phyloP scores from a whole-genome alignment of 1,140 invertebrate genomes.

The Oedothorax gibbosus region DNA sequence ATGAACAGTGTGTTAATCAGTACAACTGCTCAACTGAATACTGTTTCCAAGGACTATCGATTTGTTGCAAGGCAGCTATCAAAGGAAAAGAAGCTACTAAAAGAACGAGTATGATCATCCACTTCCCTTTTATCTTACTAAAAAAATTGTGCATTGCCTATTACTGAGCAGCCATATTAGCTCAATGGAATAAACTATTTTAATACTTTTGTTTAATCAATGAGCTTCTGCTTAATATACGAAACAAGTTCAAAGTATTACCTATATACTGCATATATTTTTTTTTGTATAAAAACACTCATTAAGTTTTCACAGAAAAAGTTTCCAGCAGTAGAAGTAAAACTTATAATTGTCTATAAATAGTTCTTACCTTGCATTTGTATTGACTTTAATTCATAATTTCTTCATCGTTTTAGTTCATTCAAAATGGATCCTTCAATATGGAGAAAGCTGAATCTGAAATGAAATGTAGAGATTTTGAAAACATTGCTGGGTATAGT shows the following conservation, averaged over 20 bases:
- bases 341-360: too few relatives aligned
- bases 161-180: too few relatives aligned
- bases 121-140: background rate
- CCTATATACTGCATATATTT: too few relatives aligned
- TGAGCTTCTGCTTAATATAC: too few relatives aligned
- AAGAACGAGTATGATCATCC: conserved; percentile 69
- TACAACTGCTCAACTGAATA: conserved; percentile 87
- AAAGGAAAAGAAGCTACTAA: conserved; percentile 82
- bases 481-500: conserved; percentile 37
- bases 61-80: conserved; percentile 82
- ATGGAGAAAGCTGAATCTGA: conserved; percentile 41
- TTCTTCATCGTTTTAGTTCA: conserved; percentile 21
- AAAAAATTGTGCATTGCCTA: background rate
- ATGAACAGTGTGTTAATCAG: conserved; percentile 86
- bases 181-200: too few relatives aligned
- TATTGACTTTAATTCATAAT: too few relatives aligned
- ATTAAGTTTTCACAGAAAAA: too few relatives aligned
- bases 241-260: too few relatives aligned
- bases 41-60: conserved; percentile 91
- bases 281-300: too few relatives aligned
- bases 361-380: too few relatives aligned
- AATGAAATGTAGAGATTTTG: conserved; percentile 37
- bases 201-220: too few relatives aligned
- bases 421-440: conserved; percentile 56
- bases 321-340: too few relatives aligned